Conservation (phyloP, 2,797 vertebrate genomes). For the Gallinago stenura region DNA sequence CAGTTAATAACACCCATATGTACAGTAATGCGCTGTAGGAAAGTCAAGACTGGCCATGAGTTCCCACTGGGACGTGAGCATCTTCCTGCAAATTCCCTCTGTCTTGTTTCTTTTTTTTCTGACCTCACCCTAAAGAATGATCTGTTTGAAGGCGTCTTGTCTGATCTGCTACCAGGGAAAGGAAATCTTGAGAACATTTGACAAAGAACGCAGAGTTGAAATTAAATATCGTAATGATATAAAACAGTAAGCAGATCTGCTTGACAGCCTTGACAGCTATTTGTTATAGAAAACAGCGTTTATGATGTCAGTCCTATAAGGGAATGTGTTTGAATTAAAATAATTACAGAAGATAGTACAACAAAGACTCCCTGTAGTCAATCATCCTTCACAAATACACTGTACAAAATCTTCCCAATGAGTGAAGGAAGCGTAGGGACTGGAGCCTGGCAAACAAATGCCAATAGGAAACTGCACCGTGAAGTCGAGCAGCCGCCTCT, state of each 20-base stretch:
- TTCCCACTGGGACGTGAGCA: background rate
- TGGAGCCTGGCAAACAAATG: constrained; percentile 25
- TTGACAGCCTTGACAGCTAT: constrained; percentile 81
- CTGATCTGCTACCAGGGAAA: constrained; percentile 55
- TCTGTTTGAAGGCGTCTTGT: constrained; percentile 36
- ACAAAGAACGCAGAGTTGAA: constrained; percentile 66
- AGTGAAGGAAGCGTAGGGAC: background rate
- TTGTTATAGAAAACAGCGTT: constrained; percentile 81
- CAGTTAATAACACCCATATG: background rate
- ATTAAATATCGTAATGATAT: constrained; percentile 80
- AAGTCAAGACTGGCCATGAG: background rate
- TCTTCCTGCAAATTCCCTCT: background rate
- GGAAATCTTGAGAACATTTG: constrained; percentile 64
- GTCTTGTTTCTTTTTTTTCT: background rate
- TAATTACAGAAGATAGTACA: constrained; percentile 79
- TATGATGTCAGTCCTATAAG: constrained; percentile 78
- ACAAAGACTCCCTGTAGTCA: constrained; percentile 77
- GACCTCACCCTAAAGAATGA: constrained; percentile 23
- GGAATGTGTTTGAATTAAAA: constrained; percentile 79
- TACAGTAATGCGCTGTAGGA: background rate
- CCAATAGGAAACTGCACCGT: background rate
- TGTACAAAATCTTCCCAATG: constrained; percentile 42
- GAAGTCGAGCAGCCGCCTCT: background rate
- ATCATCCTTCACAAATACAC: constrained; percentile 71
- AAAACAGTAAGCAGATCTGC: constrained; percentile 80